A percentile compares a stretch with the other conserved stretches of the same genome.
These are phyloP conservation scores for Neogale vison DNA, from an alignment of 2,113 vertebrate species.

Conservation along the genomic window DNA sequence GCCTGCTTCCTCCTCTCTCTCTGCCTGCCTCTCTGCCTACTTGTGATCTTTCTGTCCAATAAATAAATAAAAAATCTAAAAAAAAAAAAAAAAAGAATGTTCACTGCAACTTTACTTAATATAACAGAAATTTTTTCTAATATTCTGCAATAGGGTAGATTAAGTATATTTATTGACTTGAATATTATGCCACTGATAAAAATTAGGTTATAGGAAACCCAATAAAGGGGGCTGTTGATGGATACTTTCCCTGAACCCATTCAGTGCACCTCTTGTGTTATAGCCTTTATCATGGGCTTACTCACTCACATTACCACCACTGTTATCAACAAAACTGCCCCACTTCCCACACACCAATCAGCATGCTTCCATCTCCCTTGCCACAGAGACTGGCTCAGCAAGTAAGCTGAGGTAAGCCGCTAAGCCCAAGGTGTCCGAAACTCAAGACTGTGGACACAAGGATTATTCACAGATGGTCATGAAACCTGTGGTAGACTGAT, in stretches of 20 bases:
- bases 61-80: no score
- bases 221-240: not conserved
- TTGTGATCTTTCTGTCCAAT: no score
- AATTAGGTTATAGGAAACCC: no score
- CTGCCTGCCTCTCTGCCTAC: no score
- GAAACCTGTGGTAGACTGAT: not conserved
- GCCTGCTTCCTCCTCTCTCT: no score
- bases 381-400: not conserved
- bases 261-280: accelerated
- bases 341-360: not conserved
- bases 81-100: no score
- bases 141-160: not conserved
- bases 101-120: no score
- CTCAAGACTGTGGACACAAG: not conserved
- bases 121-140: not conserved
- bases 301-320: no score
- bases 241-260: no score
- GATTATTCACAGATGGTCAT: not conserved
- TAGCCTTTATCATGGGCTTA: not conserved
- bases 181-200: not conserved
- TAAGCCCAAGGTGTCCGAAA: not conserved
- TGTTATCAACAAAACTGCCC: not conserved
- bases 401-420: not conserved
- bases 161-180: not conserved
- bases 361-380: not conserved